Evolutionary conservation across 2,113 vertebrate species (phyloP).

Genomic region (Larimichthys crocea): DNA sequence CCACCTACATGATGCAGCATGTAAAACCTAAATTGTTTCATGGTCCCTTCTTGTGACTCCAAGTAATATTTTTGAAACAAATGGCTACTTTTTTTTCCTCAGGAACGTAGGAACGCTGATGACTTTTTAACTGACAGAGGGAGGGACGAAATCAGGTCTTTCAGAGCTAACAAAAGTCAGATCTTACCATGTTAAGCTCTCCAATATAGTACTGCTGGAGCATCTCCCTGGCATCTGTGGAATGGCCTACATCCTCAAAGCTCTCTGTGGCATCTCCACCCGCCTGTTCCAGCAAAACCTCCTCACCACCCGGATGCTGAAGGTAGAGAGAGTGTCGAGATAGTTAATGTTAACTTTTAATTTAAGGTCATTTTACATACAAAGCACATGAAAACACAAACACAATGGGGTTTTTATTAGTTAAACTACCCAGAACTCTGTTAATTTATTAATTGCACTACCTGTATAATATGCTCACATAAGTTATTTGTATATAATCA

Average conservation of each 20-base stretch:
- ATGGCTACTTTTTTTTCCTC: not conserved
- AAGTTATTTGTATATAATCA: too few relatives aligned
- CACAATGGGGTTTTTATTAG: too few relatives aligned
- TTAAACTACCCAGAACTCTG: too few relatives aligned
- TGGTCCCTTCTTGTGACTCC: conserved; percentile 3
- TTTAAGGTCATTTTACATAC: not conserved
- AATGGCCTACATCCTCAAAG: conserved; percentile 97
- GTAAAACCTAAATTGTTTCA: conserved; percentile 2
- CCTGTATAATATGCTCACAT: too few relatives aligned
- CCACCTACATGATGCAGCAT: too few relatives aligned
- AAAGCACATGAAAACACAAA: too few relatives aligned
- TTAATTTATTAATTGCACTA: too few relatives aligned
- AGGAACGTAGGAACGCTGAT: not conserved
- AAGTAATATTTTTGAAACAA: not conserved
- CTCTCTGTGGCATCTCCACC: conserved; percentile 93
- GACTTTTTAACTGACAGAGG: not conserved
- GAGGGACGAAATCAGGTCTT: not conserved
- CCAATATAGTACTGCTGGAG: conserved; percentile 92
- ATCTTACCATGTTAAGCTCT: conserved; percentile 91
- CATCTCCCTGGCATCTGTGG: conserved; percentile 94
- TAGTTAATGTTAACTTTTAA: not conserved
- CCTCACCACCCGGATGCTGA: conserved; percentile 96
- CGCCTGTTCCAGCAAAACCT: conserved; percentile 93
- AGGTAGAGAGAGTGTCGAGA: conserved; percentile 48
- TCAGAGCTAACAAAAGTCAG: not conserved